Evolutionary conservation across 2,888 invertebrate species (phyloP).

Genomic region (Mythimna pallens): DNA sequence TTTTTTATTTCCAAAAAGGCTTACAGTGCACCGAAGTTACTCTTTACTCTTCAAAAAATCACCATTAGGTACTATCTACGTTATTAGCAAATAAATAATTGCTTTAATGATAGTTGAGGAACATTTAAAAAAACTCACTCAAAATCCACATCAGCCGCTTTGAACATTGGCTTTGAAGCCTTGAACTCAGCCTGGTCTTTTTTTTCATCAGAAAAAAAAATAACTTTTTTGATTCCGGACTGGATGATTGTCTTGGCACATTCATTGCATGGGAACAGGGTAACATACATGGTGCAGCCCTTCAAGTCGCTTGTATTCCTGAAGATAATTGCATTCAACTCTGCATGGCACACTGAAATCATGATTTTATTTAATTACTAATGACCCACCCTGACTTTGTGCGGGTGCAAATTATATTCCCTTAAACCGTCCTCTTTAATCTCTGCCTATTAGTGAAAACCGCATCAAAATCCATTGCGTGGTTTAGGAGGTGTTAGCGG

Average conservation of each 20-base stretch:
- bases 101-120: background rate
- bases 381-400: too few species aligned
- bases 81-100: too few species aligned
- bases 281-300: background rate
- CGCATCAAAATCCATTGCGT: too few species aligned
- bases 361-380: background rate
- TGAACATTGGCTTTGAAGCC: background rate
- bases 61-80: too few species aligned
- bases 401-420: too few species aligned
- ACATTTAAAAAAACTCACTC: background rate
- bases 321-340: background rate
- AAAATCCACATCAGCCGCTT: background rate
- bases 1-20: too few species aligned
- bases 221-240: conserved; percentile 1
- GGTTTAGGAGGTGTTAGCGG: too few species aligned
- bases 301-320: background rate
- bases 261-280: conserved; percentile 1
- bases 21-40: too few species aligned
- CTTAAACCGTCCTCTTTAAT: too few species aligned
- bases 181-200: background rate
- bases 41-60: too few species aligned
- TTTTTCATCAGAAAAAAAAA: conserved; percentile 1
- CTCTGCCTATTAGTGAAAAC: too few species aligned
- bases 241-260: background rate
- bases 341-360: background rate